Evolutionary conservation across 2,797 vertebrate species (phyloP).

Genomic region (Epinephelus malabaricus): DNA sequence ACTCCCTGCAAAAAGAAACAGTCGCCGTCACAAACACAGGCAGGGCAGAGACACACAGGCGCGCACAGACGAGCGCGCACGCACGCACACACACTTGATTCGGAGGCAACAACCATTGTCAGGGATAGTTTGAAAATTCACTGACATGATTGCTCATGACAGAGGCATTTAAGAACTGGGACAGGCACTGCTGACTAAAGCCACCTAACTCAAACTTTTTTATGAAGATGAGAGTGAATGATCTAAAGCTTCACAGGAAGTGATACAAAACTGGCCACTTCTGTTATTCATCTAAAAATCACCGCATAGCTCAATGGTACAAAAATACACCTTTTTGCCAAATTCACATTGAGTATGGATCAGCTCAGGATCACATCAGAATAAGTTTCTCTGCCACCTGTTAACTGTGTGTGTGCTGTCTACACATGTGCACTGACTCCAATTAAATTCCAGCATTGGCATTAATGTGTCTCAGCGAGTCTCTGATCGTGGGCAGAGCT

Average conservation of each 20-base stretch:
- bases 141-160: slow-evolving; percentile 62
- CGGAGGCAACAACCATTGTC: slow-evolving; percentile 47
- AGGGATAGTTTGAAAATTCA: slow-evolving; percentile 50
- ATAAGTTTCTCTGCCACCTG: not conserved
- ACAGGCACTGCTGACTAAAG: slow-evolving; percentile 49
- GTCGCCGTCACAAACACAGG: slow-evolving; percentile 30
- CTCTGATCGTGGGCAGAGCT: not conserved
- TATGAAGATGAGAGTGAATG: slow-evolving; percentile 23
- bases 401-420: not conserved
- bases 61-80: not conserved
- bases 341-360: not conserved
- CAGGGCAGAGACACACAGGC: slow-evolving; percentile 9
- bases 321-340: not conserved
- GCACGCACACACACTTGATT: not conserved
- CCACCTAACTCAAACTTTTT: slow-evolving; percentile 22
- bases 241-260: slow-evolving; percentile 21
- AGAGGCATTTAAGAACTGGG: slow-evolving; percentile 54
- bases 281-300: not conserved
- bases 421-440: not conserved
- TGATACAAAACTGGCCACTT: slow-evolving; percentile 12
- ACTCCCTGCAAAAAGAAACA: slow-evolving; percentile 81
- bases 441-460: not conserved
- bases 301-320: not conserved
- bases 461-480: not conserved
- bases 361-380: no score